phyloP scores from a whole-genome alignment of 2,888 invertebrate species.

The Theodoxus fluviatilis region DNA sequence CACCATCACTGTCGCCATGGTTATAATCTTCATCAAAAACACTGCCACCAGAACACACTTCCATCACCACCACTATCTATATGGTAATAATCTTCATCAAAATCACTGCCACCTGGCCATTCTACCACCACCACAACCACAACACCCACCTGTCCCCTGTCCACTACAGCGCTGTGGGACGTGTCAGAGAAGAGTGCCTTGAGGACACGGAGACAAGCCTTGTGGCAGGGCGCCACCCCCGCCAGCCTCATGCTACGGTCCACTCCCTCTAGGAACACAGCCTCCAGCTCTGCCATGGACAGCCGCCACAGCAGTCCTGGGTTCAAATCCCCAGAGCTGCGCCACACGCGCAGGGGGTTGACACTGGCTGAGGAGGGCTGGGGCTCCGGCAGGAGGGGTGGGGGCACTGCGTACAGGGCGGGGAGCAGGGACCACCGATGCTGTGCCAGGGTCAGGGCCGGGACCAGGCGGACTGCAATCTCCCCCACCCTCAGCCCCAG shows the following conservation, averaged over 20 bases:
- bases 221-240: conserved; percentile 41
- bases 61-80: too few relatives aligned
- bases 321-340: conserved; percentile 22
- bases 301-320: conserved; percentile 44
- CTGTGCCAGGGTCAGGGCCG: conserved; percentile 41
- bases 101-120: too few relatives aligned
- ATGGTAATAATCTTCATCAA: too few relatives aligned
- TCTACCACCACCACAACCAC: too few relatives aligned
- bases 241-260: conserved; percentile 37
- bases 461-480: conserved; percentile 43
- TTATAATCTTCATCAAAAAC: too few relatives aligned
- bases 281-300: conserved; percentile 37
- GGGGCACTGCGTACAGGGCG: conserved; percentile 43
- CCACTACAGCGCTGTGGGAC: conserved; percentile 39
- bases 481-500: conserved; percentile 46
- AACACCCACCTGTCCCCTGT: conserved; percentile 39
- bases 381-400: background rate
- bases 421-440: conserved; percentile 39
- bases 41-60: too few relatives aligned
- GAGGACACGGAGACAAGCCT: conserved; percentile 42
- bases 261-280: conserved; percentile 31
- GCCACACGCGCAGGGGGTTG: conserved; percentile 29
- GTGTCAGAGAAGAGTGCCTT: conserved; percentile 44
- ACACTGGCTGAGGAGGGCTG: conserved; percentile 22
- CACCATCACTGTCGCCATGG: too few relatives aligned